Evolutionary conservation across 1,140 invertebrate genomes (phyloP), one percentile per base, ranked within the genome.

Genomic region (Drosophila rhopaloa): DNA sequence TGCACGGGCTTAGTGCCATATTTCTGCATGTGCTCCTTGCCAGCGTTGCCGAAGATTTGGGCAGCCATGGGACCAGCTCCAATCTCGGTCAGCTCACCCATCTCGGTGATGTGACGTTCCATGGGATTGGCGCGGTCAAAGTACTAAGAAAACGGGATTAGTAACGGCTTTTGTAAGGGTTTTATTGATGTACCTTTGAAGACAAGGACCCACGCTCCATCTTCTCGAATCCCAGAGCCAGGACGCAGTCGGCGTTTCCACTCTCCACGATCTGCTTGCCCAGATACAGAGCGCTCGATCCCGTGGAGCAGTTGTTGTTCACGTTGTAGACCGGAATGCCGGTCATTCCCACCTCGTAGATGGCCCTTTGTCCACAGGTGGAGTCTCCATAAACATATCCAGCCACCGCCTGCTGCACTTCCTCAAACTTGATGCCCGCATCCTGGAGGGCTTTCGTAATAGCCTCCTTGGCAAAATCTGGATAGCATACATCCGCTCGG

Each of bases 321-420:
- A 99, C 98, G 94, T 99, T 99, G 93, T 97, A 98, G 67, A 99
- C 96, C 9, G 99, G 99, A 80, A 99, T 99, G 19, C 98, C 99
- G 46, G 96, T 99, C 94, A 99, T 95, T 41, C 99, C 99, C 41
- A 99, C 93, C 92, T 98, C 96, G 93, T 99, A 99, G 1, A 99
- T 82, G 0, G 97, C 97, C 77, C 98, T 94, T 93, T 99, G 98
- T 4, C 99, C 99, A 93, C 96, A 97, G 11, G 98, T 98, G 4
- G 98, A 99, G 91, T 99, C 99, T 7, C 98, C 99, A 92, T 98
- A 99, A 11, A 99, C 98, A 93, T 98, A 99, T 13, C 98, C 98
- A 71, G 97, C 97, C 75, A 96, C 95, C 5, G 97, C 98, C 93
- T 98, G 97, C 92, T 99, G 94, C 1, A 99, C 93, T 63, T 96